Evolutionary conservation across 2,113 vertebrate genomes (phyloP).

Genomic region (Muntiacus reevesi): DNA sequence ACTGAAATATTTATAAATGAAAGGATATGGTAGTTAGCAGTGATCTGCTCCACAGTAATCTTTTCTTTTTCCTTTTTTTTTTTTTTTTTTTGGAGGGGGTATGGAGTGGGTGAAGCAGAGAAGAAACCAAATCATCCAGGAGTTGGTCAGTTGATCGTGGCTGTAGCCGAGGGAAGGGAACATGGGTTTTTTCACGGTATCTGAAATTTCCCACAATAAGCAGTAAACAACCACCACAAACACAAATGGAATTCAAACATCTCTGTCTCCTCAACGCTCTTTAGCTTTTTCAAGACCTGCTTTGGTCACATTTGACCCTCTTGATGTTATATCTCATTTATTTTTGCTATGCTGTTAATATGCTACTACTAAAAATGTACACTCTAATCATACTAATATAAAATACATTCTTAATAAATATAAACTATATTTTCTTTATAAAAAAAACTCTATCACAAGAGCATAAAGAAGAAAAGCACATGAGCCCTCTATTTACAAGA

Average conservation of each 20-base stretch:
- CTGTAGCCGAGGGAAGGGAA: neutral
- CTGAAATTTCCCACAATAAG: neutral
- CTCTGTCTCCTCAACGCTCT: neutral
- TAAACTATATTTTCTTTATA: neutral
- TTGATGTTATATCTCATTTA: neutral
- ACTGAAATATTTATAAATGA: neutral
- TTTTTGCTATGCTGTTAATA: neutral
- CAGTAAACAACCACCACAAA: neutral
- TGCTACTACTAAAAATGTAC: neutral
- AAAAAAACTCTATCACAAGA: neutral
- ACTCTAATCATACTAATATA: neutral
- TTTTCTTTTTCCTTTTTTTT: neutral
- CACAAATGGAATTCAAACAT: neutral
- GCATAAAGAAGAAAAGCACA: neutral
- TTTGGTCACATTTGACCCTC: neutral
- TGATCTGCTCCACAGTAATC: neutral
- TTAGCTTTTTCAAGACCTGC: too few species aligned
- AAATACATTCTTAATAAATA: neutral
- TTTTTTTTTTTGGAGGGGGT: accelerated
- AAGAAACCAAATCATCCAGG: neutral
- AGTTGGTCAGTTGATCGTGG: neutral
- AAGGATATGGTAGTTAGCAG: neutral
- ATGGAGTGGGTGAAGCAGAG: neutral
- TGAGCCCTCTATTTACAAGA: neutral
- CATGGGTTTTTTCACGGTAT: too few species aligned